Conservation (phyloP, 2,113 vertebrate species). For the Naja naja region DNA sequence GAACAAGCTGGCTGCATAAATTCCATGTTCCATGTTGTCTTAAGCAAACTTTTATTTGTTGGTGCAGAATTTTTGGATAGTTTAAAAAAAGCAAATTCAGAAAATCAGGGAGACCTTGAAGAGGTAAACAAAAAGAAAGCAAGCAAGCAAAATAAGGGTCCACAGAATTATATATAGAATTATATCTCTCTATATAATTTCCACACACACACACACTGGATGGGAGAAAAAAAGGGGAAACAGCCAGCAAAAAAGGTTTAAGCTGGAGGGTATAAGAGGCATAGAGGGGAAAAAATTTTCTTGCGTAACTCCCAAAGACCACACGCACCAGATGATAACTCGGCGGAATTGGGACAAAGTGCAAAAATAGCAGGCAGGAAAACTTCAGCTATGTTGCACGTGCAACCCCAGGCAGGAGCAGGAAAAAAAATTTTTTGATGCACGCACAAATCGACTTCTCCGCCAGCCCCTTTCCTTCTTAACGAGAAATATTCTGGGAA, state of each 20-base stretch:
- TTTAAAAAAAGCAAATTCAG: background rate
- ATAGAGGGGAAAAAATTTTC: slow-evolving; percentile 25
- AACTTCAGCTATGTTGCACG: slow-evolving; percentile 59
- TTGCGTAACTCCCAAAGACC: slow-evolving; percentile 25
- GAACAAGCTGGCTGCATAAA: background rate
- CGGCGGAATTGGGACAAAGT: slow-evolving; percentile 65
- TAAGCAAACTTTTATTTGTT: background rate
- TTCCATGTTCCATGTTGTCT: background rate
- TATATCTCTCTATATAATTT: too few relatives aligned
- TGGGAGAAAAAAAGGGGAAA: background rate
- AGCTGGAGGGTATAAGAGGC: slow-evolving; percentile 33
- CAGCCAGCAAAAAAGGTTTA: rapidly evolving
- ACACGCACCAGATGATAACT: slow-evolving; percentile 55
- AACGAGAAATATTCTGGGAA: slow-evolving; percentile 54
- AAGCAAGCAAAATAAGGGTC: background rate
- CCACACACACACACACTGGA: background rate
- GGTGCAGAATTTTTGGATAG: slow-evolving; percentile 1
- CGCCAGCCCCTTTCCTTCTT: slow-evolving; percentile 51
- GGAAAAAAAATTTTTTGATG: background rate
- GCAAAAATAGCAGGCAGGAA: slow-evolving; percentile 47
- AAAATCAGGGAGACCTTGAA: background rate
- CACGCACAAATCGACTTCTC: background rate
- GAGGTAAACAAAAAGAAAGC: background rate
- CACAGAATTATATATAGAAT: background rate
- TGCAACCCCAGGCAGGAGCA: background rate